A percentile compares a stretch with the other conserved stretches of the same genome.
These are phyloP conservation scores for Dascyllus trimaculatus DNA, from an alignment of 2,113 vertebrate species.

Conservation along the genomic window DNA sequence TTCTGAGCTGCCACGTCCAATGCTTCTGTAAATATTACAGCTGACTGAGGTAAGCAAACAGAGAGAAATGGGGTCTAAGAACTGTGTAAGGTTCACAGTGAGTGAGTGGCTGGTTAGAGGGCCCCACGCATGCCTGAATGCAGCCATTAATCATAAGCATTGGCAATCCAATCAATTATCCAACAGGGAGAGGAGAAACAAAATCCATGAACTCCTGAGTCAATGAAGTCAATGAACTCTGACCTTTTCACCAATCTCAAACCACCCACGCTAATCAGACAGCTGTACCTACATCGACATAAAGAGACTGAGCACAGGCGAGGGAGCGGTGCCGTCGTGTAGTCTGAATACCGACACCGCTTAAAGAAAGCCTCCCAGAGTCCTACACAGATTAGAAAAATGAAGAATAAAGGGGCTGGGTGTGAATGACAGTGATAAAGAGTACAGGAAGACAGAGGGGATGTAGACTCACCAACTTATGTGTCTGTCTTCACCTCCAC, in stretches of 20 bases:
- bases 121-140: constrained; percentile 11
- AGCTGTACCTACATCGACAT: constrained; percentile 34
- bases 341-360: background rate
- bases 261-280: constrained; percentile 60
- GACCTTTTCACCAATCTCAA: constrained; percentile 68
- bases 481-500: constrained; percentile 54
- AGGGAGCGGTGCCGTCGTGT: background rate
- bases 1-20: background rate
- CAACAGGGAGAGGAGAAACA: constrained; percentile 62
- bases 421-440: constrained; percentile 48
- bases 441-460: constrained; percentile 47
- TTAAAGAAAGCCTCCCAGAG: constrained; percentile 19
- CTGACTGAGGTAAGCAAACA: constrained; percentile 1
- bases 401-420: constrained; percentile 3
- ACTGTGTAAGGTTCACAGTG: constrained; percentile 9
- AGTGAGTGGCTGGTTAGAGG: constrained; percentile 28
- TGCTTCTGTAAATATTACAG: background rate
- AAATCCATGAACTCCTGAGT: constrained; percentile 72
- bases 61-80: background rate
- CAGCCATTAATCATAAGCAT: constrained; percentile 72
- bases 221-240: constrained; percentile 72
- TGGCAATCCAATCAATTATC: constrained; percentile 69
- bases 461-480: constrained; percentile 64
- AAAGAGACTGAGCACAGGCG: background rate
- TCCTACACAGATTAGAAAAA: constrained; percentile 41